Percentiles rank a stretch among this genome's conserved stretches.
phyloP scores from a whole-genome alignment of 1,140 invertebrate genomes.

The Harpegnathos saltator region DNA sequence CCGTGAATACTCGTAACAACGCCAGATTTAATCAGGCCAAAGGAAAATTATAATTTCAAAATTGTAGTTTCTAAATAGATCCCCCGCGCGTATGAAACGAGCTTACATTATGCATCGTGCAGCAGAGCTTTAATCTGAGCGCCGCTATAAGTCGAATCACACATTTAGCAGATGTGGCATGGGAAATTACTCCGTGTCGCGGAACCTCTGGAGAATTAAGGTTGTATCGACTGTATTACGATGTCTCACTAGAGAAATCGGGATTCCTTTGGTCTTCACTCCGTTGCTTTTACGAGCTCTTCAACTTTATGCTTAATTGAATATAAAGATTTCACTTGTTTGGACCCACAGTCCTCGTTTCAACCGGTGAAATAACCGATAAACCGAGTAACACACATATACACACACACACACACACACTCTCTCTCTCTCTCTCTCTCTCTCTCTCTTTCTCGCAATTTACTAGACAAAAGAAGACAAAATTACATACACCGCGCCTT shows the following conservation, averaged over 20 bases:
- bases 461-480: not conserved
- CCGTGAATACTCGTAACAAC: not conserved
- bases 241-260: not conserved
- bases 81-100: not conserved
- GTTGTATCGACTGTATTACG: constrained; percentile 3
- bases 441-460: not conserved
- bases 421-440: no score
- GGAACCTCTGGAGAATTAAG: constrained; percentile 43
- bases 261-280: not conserved
- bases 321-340: constrained; percentile 3
- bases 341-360: not conserved
- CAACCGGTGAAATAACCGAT: not conserved
- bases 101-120: constrained; percentile 7
- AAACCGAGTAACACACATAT: not conserved
- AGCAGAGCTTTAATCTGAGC: constrained; percentile 24
- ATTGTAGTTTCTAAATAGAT: not conserved
- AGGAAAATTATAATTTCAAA: not conserved
- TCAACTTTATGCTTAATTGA: constrained; percentile 13
- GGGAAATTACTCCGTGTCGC: constrained; percentile 26
- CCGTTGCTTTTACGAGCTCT: constrained; percentile 10
- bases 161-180: constrained; percentile 34
- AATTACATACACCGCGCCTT: not conserved
- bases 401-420: no score
- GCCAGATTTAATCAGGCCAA: not conserved
- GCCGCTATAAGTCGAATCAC: not conserved